Evolutionary conservation across 2,113 vertebrate genomes (phyloP).

Genomic region (Macquaria australasica): DNA sequence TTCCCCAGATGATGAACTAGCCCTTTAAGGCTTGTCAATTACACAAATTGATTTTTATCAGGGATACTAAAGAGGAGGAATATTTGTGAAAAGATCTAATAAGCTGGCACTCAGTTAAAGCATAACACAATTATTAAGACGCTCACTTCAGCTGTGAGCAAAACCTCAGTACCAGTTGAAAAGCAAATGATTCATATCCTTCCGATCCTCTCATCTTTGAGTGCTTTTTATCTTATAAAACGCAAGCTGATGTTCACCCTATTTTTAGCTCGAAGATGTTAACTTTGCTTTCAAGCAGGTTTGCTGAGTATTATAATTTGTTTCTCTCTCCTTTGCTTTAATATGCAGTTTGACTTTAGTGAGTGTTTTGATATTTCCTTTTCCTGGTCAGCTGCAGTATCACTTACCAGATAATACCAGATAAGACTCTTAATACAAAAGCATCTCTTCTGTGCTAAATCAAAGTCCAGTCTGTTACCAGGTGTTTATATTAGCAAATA

Average conservation of each 20-base stretch:
- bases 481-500: too few relatives aligned
- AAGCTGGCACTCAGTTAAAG: neutral
- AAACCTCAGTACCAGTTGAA: constrained; percentile 7
- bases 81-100: neutral
- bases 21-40: neutral
- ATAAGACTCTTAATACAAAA: neutral
- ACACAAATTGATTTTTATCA: neutral
- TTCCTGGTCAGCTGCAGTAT: neutral
- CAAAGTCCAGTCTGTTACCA: neutral
- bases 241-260: neutral
- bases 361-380: neutral
- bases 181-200: constrained; percentile 8
- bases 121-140: neutral
- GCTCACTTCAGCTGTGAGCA: constrained; percentile 5
- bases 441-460: neutral
- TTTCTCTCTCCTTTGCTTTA: neutral
- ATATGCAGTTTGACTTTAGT: neutral
- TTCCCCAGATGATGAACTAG: neutral
- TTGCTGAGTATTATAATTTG: neutral
- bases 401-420: neutral
- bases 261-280: constrained; percentile 43
- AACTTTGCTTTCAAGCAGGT: neutral
- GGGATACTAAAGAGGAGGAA: neutral
- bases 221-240: constrained; percentile 14
- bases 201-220: constrained; percentile 13